Percentiles rank a stretch among this genome's conserved stretches.
Evolutionary conservation across 2,888 invertebrate genomes (phyloP).

Genomic region (Fragum fragum): DNA sequence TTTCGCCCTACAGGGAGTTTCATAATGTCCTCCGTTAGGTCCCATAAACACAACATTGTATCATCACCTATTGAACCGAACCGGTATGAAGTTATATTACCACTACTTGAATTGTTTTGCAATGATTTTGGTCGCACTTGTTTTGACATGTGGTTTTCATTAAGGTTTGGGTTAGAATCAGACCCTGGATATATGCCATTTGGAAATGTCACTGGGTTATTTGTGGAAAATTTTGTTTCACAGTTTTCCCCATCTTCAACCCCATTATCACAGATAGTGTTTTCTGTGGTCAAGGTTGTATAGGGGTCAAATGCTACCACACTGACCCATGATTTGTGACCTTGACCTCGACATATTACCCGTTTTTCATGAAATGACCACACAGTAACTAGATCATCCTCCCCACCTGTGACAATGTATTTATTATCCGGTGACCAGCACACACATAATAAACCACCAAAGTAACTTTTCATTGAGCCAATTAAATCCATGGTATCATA

Average conservation of each 20-base stretch:
- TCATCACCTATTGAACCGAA: constrained; percentile 99
- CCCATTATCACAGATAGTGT: constrained; percentile 88
- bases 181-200: constrained; percentile 63
- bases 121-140: constrained; percentile 47
- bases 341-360: constrained; percentile 98
- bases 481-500: constrained; percentile 99
- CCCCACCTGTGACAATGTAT: constrained; percentile 97
- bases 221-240: constrained; percentile 34
- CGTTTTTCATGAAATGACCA: constrained; percentile 97
- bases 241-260: constrained; percentile 80
- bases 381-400: constrained; percentile 99
- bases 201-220: constrained; percentile 43
- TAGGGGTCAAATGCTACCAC: constrained; percentile 93
- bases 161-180: constrained; percentile 51
- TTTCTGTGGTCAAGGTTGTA: constrained; percentile 89
- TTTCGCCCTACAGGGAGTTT: constrained; percentile 89
- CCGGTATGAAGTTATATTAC: constrained; percentile 90
- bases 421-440: constrained; percentile 99
- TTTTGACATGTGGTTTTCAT: constrained; percentile 53
- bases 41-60: constrained; percentile 99
- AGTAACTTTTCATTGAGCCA: constrained; percentile 97
- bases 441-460: constrained; percentile 98
- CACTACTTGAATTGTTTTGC: constrained; percentile 58
- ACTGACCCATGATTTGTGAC: constrained; percentile 99
- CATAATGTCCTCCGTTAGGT: constrained; percentile 97